Base-by-base conservation (phyloP, 2,797 vertebrate genomes). In the Girardinus metallicus region DNA sequence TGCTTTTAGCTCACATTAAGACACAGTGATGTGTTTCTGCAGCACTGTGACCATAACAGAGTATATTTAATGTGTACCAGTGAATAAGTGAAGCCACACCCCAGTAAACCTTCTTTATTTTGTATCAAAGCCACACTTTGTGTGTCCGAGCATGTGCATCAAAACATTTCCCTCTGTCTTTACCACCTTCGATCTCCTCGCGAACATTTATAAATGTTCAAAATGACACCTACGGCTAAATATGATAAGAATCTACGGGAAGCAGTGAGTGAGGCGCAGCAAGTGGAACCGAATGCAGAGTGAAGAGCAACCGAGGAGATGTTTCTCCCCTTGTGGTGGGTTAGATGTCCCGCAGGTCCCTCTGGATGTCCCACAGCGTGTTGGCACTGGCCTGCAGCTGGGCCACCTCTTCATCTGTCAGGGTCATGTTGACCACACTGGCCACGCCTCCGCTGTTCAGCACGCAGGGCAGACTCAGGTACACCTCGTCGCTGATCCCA, bases 321-420 rank as follows among this genome's bases (percentile, higher is more conserved):
- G 43, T 21, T 31, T 78, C 73, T 75, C 86, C 83, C 55, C 87
- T 85, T 41, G 36, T 74, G 91, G 41, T 41, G 64, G 15, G 1
- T 86, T 85, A 98, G 83, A 99, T 80, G n/a, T 99, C 97, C 85
- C 96, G 97, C 73, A 99, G 93, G 86, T 99, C 98, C 84, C 97
- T 98, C 95, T 99, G 98, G 94, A 99, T 98, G 76, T 87, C 92
- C 98, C 98, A 99, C 88, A 99, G 90, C 0, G 98, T 98, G 23
- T 95, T 95, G 0, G 96, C 98, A 0, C 98, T 99, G 88, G 96
- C 96, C 95, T 93, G 97, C 85, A 99, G 95, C 76, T 98, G 97
- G 53, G 91, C 81, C 55, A 98, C 96, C 79, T 99, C 98, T 0
- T 93, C 95, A 0, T 97, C 96, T n/a, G 95, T 98, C 93, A 99